Evolutionary conservation across 2,113 vertebrate species (phyloP), one percentile per base, ranked within the genome.

Genomic region (Larimichthys polyactis): DNA sequence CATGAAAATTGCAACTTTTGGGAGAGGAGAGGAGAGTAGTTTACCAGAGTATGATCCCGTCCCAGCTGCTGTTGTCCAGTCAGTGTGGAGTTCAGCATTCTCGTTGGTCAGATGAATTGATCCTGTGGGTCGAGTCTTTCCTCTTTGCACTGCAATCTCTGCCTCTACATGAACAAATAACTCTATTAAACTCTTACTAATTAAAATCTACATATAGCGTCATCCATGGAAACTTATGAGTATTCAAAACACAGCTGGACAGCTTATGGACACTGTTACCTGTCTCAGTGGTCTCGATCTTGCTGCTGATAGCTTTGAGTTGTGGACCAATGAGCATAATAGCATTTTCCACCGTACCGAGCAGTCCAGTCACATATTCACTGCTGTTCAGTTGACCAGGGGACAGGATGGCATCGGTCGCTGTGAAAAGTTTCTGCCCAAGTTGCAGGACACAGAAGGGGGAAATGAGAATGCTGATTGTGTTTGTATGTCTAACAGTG

Each of bases 291-390:
- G 89, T 93, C 11, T 86, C 77, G 17, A 93, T 82, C 67, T 51
- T 87, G 58, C 87, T 95, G 10, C 0, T 19, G 17, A 83, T 77
- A 1, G n/a, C 7, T 76, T 73, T 93, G 36, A 95, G 94, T 79
- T 95, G 95, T 27, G 94, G 95, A 0, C 89, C 94, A 0, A 96
- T 93, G 46, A 95, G 79, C 85, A 70, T 84, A 48, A 95, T 83
- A 0, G 90, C 90, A 12, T 94, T 65, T 74, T 96, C 95, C 88
- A 95, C 60, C 0, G 73, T n/a, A 4, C 8, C 14, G 0, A 96
- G 92, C 70, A 96, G 43, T 12, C 10, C 7, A 8, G 63, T 93
- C 51, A 95, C 72, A 0, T 79, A 48, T 27, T 78, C 16, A 11
- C 57, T 78, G 15, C 27, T 71, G 27, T 60, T 15, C 48, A 85